Percentiles rank a stretch among this genome's conserved stretches.
Evolutionary conservation across 2,113 vertebrate genomes (phyloP).

Genomic region (Lucifuga dentata): DNA sequence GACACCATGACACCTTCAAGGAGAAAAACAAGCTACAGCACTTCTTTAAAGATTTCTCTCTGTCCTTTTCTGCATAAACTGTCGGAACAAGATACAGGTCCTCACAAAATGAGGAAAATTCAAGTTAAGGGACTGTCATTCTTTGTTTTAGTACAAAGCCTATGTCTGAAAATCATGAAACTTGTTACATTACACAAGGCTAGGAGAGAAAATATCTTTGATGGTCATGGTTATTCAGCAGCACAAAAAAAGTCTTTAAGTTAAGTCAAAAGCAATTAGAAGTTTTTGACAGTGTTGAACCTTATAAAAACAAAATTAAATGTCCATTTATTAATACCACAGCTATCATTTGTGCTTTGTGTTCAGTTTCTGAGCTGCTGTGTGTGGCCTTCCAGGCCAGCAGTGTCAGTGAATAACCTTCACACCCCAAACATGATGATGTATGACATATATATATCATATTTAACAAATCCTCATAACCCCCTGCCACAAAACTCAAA

Average conservation of each 20-base stretch:
- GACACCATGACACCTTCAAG: conserved; percentile 67
- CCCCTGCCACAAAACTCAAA: background rate
- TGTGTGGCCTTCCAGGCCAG: too few relatives aligned
- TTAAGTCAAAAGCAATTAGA: conserved; percentile 35
- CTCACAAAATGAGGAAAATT: conserved; percentile 16
- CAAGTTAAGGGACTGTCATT: conserved; percentile 44
- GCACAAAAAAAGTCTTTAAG: conserved; percentile 38
- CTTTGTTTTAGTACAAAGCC: conserved; percentile 35
- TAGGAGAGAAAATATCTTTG: conserved; percentile 52
- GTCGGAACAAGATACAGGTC: conserved; percentile 57
- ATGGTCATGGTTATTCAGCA: conserved; percentile 57
- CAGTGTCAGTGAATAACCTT: background rate
- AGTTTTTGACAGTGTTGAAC: conserved; percentile 12
- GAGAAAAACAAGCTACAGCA: conserved; percentile 51
- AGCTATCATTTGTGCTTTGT: too few relatives aligned
- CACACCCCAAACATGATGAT: too few relatives aligned
- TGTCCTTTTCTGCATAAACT: conserved; percentile 66
- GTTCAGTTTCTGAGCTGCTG: too few relatives aligned
- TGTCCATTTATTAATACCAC: too few relatives aligned
- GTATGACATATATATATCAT: too few relatives aligned
- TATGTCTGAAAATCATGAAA: conserved; percentile 17
- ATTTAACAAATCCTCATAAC: background rate
- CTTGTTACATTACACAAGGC: conserved; percentile 41
- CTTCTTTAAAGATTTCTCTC: conserved; percentile 58
- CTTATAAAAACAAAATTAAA: too few relatives aligned